phyloP scores from a whole-genome alignment of 2,113 vertebrate species.

The Porphyrio hochstetteri region DNA sequence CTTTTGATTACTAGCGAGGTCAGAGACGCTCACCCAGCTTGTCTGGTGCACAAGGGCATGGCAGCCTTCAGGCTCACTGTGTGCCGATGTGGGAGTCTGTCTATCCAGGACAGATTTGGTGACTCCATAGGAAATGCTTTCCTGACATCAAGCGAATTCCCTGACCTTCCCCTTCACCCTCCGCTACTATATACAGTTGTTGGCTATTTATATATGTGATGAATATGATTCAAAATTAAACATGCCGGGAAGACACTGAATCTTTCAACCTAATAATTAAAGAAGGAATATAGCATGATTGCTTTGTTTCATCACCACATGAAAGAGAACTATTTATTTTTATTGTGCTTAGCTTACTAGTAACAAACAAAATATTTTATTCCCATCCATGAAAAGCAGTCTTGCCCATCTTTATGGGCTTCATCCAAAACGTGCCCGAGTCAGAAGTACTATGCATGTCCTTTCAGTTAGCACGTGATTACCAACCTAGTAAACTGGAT shows the following conservation, averaged over 20 bases:
- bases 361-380: slow-evolving; percentile 46
- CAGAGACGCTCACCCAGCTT: accelerated
- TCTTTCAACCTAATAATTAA: slow-evolving; percentile 51
- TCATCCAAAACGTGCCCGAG: not conserved
- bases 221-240: slow-evolving; percentile 40
- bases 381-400: not conserved
- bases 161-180: not conserved
- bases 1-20: not conserved
- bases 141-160: not conserved
- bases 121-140: slow-evolving; percentile 47
- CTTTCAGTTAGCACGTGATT: not conserved
- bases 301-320: slow-evolving; percentile 49
- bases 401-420: not conserved
- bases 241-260: slow-evolving; percentile 13
- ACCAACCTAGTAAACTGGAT: not conserved
- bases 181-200: not conserved
- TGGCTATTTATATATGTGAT: slow-evolving; percentile 45
- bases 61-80: not conserved
- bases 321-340: slow-evolving; percentile 48
- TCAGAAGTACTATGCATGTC: not conserved
- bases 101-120: not conserved
- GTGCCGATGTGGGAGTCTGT: not conserved
- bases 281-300: not conserved
- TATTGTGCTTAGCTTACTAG: slow-evolving; percentile 43
- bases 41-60: not conserved